Percentiles rank a stretch among this genome's conserved stretches.
Conservation (phyloP, 2,797 vertebrate genomes). For the Chiroxiphia lanceolata region DNA sequence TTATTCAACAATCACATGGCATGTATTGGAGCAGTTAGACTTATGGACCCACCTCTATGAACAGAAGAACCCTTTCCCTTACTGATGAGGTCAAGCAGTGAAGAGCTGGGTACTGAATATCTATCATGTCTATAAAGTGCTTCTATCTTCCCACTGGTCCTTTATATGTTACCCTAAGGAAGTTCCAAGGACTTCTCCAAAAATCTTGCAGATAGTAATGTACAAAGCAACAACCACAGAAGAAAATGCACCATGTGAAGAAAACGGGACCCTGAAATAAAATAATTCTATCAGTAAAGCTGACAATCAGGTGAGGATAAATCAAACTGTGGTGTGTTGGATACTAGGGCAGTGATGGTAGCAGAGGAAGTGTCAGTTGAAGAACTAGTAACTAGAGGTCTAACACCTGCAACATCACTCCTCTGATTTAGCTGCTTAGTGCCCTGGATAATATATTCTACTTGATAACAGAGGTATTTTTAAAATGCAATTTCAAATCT, state of each 20-base stretch:
- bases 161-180: not conserved
- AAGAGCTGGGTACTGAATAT: not conserved
- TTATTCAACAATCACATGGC: not conserved
- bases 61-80: not conserved
- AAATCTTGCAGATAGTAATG: not conserved
- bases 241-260: not conserved
- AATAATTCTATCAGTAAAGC: not conserved
- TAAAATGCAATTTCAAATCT: not conserved
- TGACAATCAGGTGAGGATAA: not conserved
- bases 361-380: not conserved
- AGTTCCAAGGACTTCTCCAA: not conserved
- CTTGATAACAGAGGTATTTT: not conserved
- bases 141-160: not conserved
- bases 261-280: not conserved
- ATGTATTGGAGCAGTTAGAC: accelerated
- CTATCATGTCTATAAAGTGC: not conserved
- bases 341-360: not conserved
- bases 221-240: not conserved
- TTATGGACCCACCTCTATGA: not conserved
- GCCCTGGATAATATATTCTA: not conserved
- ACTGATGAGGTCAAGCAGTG: not conserved
- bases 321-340: not conserved
- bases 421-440: not conserved
- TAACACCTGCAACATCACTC: not conserved
- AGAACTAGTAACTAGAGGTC: not conserved